phyloP scores from a whole-genome alignment of 2,113 vertebrate species.

The Sylvietta virens region DNA sequence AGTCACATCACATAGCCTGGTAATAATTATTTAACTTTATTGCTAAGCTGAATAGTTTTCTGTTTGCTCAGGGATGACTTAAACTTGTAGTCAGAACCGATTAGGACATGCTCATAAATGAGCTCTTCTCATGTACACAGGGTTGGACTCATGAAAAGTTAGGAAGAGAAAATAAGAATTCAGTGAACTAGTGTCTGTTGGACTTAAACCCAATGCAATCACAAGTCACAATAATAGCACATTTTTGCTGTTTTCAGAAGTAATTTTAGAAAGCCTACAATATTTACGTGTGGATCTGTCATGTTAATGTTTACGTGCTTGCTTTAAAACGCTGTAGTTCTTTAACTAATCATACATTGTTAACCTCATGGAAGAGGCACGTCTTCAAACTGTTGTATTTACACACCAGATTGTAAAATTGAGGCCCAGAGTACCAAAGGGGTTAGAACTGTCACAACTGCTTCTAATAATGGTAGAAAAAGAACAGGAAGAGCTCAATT shows the following conservation, averaged over 20 bases:
- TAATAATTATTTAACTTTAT: conserved; percentile 76
- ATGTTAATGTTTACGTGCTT: conserved; percentile 15
- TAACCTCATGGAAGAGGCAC: background rate
- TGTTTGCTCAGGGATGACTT: conserved; percentile 69
- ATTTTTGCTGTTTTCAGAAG: background rate
- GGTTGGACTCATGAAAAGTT: conserved; percentile 14
- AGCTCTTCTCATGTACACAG: conserved; percentile 43
- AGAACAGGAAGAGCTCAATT: background rate
- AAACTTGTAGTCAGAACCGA: conserved; percentile 53
- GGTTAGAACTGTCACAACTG: background rate
- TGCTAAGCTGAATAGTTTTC: conserved; percentile 65
- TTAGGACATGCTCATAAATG: conserved; percentile 51
- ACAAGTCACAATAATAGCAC: conserved; percentile 7
- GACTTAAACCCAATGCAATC: conserved; percentile 24
- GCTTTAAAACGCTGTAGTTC: conserved; percentile 31
- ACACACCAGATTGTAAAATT: background rate
- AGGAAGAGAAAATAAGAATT: background rate
- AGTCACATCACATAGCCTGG: conserved; percentile 60
- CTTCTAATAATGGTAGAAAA: conserved; percentile 40
- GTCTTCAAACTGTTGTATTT: background rate
- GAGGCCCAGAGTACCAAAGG: background rate
- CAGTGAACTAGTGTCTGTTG: background rate
- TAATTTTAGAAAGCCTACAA: background rate
- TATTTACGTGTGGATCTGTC: background rate
- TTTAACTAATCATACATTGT: conserved; percentile 19